These are phyloP conservation scores for Agrochola circellaris DNA, from an alignment of 2,888 invertebrate species.

Conservation along the genomic window DNA sequence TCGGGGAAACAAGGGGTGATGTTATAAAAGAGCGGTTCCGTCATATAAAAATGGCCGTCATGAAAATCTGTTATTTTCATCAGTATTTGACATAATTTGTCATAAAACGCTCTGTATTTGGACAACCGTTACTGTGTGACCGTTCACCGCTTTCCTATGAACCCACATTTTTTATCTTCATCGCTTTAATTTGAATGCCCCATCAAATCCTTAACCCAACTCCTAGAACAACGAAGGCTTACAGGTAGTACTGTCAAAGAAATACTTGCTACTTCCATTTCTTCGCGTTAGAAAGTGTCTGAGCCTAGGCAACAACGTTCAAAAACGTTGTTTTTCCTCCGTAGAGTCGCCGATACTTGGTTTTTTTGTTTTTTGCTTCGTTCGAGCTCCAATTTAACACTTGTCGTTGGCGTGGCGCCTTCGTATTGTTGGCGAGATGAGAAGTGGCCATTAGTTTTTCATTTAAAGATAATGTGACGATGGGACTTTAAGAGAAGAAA, in stretches of 20 bases:
- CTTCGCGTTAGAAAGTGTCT: constrained; percentile 63
- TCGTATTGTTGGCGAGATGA: constrained; percentile 45
- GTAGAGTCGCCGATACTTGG: constrained; percentile 60
- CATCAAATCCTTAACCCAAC: background rate
- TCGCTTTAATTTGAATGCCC: background rate
- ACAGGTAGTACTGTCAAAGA: background rate
- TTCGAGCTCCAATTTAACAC: constrained; percentile 80
- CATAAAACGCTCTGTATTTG: background rate
- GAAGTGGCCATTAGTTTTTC: constrained; percentile 53
- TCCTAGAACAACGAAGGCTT: background rate
- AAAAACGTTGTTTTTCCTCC: constrained; percentile 59
- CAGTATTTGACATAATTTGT: background rate
- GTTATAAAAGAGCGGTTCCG: background rate
- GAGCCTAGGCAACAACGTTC: constrained; percentile 49
- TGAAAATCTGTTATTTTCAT: background rate
- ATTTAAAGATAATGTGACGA: background rate
- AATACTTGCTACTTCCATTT: constrained; percentile 20
- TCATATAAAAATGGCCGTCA: background rate
- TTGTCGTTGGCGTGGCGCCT: constrained; percentile 79
- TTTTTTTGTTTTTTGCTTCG: constrained; percentile 70
- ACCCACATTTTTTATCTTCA: background rate
- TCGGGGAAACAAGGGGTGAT: too few species aligned
- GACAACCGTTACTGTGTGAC: background rate
- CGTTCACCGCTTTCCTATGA: background rate
- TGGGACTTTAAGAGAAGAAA: background rate